A percentile compares a stretch with the other conserved stretches of the same genome.
Conservation (phyloP, 1,140 invertebrate species). For the Chironomus striatipennis region DNA sequence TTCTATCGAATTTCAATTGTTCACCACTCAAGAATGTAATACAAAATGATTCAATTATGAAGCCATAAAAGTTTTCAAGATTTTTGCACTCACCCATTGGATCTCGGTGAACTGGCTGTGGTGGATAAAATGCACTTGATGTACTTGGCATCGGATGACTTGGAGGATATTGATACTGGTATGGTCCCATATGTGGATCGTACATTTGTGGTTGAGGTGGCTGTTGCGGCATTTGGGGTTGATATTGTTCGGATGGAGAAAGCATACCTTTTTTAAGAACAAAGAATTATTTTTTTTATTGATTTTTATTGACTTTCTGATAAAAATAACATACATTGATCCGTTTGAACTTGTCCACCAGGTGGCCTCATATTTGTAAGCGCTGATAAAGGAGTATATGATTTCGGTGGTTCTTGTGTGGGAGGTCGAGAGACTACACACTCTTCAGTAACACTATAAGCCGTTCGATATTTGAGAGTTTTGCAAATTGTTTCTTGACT, state of each 20-base stretch:
- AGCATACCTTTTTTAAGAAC: background rate
- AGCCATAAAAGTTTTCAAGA: background rate
- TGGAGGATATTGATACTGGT: background rate
- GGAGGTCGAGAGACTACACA: constrained; percentile 51
- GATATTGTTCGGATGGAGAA: constrained; percentile 7
- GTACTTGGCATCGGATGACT: constrained; percentile 17
- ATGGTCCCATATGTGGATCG: constrained; percentile 16
- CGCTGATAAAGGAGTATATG: constrained; percentile 73
- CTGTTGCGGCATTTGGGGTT: constrained; percentile 1
- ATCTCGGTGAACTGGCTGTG: background rate
- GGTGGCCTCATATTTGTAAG: constrained; percentile 79
- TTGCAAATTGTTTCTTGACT: constrained; percentile 73
- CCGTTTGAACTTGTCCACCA: constrained; percentile 40
- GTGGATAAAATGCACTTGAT: constrained; percentile 17
- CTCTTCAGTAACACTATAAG: constrained; percentile 40
- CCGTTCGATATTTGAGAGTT: constrained; percentile 61
- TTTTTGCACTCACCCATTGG: constrained; percentile 11
- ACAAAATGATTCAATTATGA: background rate
- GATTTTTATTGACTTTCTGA: background rate
- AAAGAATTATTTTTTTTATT: background rate
- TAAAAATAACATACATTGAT: background rate
- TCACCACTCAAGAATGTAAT: background rate
- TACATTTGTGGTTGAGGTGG: constrained; percentile 5
- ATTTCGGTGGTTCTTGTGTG: constrained; percentile 70
- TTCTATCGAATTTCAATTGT: no score